These are phyloP conservation scores for Porites lutea DNA, from an alignment of 64 coral and sea anemone genomes.

Conservation along the genomic window DNA sequence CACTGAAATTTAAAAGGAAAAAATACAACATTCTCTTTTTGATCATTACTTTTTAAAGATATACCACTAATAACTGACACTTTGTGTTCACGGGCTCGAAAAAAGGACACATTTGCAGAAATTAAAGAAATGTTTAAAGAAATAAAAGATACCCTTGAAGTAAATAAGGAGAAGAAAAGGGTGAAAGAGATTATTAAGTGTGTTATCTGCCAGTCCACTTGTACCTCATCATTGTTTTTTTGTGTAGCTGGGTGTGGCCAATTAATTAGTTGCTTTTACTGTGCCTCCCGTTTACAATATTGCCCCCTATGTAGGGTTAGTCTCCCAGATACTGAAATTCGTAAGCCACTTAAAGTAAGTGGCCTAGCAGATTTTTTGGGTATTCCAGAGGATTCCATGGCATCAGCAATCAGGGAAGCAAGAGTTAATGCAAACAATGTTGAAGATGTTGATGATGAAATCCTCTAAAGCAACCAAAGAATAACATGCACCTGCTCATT, in stretches of 20 bases:
- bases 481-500: not conserved
- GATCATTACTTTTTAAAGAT: too few relatives aligned
- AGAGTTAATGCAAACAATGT: constrained; percentile 15
- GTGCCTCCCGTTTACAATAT: constrained; percentile 20
- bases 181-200: constrained; percentile 1
- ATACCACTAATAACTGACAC: too few relatives aligned
- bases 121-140: constrained; percentile 39
- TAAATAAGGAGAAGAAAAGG: constrained; percentile 15
- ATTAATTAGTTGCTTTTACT: constrained; percentile 38
- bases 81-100: not conserved
- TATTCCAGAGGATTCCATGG: constrained; percentile 3
- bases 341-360: constrained; percentile 11
- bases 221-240: not conserved
- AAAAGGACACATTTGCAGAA: constrained; percentile 3
- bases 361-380: constrained; percentile 7
- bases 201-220: constrained; percentile 36
- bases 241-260: constrained; percentile 24
- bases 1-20: too few relatives aligned
- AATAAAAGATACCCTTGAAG: constrained; percentile 9
- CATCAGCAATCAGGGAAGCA: constrained; percentile 18
- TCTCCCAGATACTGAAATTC: constrained; percentile 10
- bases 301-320: constrained; percentile 23
- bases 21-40: too few relatives aligned
- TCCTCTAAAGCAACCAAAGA: not conserved
- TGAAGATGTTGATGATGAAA: constrained; percentile 10